These are phyloP conservation scores for Mesoclemmys tuberculata DNA, from an alignment of 2,113 vertebrate genomes.

Conservation along the genomic window DNA sequence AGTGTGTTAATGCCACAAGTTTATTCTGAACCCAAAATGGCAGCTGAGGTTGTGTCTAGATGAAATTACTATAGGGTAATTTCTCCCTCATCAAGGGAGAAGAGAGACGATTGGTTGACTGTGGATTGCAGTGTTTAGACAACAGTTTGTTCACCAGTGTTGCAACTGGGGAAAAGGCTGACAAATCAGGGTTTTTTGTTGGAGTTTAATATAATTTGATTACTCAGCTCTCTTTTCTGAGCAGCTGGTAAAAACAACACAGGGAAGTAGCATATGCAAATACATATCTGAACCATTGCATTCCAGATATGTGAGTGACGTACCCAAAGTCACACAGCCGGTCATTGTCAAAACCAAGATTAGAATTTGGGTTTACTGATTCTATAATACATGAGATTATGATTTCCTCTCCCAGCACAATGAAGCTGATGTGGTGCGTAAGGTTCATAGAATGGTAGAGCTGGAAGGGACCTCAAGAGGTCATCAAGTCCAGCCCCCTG, in stretches of 20 bases:
- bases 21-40: neutral
- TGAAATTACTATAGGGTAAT: too few species aligned
- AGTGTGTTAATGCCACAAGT: rapidly evolving
- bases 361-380: neutral
- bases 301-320: constrained; percentile 18
- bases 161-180: neutral
- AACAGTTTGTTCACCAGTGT: rapidly evolving
- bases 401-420: rapidly evolving
- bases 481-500: neutral
- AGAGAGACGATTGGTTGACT: rapidly evolving
- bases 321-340: neutral
- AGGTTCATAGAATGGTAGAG: neutral
- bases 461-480: neutral
- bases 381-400: rapidly evolving
- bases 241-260: neutral
- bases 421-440: neutral
- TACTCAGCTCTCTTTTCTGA: neutral
- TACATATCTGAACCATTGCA: neutral
- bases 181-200: neutral
- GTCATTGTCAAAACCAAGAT: neutral
- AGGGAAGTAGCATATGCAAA: constrained; percentile 43
- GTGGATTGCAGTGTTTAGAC: rapidly evolving
- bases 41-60: neutral
- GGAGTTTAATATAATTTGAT: constrained; percentile 46
- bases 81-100: neutral